Conservation (phyloP, 2,113 vertebrate species). For the Cryptotis parvus region DNA sequence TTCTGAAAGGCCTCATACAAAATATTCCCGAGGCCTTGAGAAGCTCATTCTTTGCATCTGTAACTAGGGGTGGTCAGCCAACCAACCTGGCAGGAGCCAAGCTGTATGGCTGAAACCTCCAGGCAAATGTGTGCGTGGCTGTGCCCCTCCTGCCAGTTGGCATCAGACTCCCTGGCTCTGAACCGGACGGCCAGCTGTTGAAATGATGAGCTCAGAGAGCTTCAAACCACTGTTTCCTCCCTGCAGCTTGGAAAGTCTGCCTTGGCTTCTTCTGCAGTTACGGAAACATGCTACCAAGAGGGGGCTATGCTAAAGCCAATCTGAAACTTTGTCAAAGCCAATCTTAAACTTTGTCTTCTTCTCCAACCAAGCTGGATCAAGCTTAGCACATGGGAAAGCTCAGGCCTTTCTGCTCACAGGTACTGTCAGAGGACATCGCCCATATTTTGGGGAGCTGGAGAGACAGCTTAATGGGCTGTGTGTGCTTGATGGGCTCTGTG, state of each 20-base stretch:
- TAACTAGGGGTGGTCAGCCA: constrained; percentile 91
- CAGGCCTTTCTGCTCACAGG: constrained; percentile 92
- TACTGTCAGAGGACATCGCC: constrained; percentile 86
- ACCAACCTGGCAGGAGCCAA: constrained; percentile 93
- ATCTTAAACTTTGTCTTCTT: constrained; percentile 96
- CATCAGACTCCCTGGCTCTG: constrained; percentile 92
- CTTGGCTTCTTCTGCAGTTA: constrained; percentile 93
- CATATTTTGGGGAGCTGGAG: too few species aligned
- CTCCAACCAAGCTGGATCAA: constrained; percentile 92
- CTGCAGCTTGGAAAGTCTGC: constrained; percentile 93
- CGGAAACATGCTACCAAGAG: constrained; percentile 89
- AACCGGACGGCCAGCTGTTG: constrained; percentile 93
- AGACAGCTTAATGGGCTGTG: too few species aligned
- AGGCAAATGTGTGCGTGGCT: constrained; percentile 91
- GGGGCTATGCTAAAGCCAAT: constrained; percentile 89
- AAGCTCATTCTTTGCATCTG: constrained; percentile 91
- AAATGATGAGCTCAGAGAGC: constrained; percentile 94
- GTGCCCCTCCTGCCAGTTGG: constrained; percentile 88
- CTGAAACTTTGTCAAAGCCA: constrained; percentile 93
- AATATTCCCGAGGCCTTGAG: constrained; percentile 91
- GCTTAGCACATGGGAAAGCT: constrained; percentile 91
- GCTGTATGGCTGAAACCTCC: constrained; percentile 92
- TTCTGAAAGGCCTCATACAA: constrained; percentile 93
- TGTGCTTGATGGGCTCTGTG: too few species aligned
- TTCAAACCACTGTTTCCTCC: constrained; percentile 92